Percentiles rank a stretch among this genome's conserved stretches.
Evolutionary conservation across 2,888 invertebrate species (phyloP).

Genomic region (Teleiodes luculella): DNA sequence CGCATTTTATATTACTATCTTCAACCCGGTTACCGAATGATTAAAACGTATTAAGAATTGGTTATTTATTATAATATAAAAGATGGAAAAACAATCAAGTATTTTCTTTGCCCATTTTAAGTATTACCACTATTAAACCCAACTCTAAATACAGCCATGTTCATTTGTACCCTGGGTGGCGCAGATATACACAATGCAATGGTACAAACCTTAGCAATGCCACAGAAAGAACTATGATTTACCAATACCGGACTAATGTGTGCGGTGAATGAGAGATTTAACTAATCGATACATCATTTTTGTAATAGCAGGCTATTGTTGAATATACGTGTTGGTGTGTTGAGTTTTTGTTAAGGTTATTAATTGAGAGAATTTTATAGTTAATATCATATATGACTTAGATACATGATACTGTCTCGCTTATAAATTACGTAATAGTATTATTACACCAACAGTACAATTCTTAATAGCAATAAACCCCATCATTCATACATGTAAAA

Average conservation of each 20-base stretch:
- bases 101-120: too few species aligned
- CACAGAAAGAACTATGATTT: conserved; percentile 38
- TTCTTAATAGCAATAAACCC: too few species aligned
- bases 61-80: too few species aligned
- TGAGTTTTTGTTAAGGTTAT: neutral
- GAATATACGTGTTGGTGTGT: conserved; percentile 12
- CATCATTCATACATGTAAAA: too few species aligned
- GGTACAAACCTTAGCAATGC: neutral
- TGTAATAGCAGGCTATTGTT: conserved; percentile 52
- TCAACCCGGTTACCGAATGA: too few species aligned
- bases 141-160: neutral
- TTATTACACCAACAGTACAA: too few species aligned
- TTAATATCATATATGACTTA: too few species aligned
- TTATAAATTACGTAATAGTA: too few species aligned
- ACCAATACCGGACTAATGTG: conserved; percentile 39
- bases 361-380: neutral
- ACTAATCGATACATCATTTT: conserved; percentile 55
- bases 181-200: neutral
- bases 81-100: too few species aligned
- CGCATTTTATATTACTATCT: too few species aligned
- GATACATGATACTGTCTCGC: too few species aligned
- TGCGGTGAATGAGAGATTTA: conserved; percentile 54
- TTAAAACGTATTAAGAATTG: too few species aligned
- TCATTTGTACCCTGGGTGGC: neutral
- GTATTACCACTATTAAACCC: neutral